A percentile compares a stretch with the other conserved stretches of the same genome.
phyloP scores from a whole-genome alignment of 2,888 invertebrate species.

The Rhaphigaster nebulosa region DNA sequence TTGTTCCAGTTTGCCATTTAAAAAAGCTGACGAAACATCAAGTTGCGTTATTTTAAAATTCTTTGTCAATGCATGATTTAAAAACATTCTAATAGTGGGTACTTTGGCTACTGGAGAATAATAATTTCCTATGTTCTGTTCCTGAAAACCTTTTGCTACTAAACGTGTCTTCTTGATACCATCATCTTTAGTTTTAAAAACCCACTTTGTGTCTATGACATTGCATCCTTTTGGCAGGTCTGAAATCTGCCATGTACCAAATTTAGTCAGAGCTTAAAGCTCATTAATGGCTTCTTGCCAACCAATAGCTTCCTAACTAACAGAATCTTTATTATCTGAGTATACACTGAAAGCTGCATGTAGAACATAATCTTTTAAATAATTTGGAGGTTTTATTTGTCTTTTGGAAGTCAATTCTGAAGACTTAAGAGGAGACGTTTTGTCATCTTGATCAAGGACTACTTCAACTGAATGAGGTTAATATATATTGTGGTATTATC shows the following conservation, averaged over 20 bases:
- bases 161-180: constrained; percentile 60
- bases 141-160: constrained; percentile 60
- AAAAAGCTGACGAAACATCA: constrained; percentile 62
- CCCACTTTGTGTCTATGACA: constrained; percentile 61
- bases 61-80: constrained; percentile 45
- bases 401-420: constrained; percentile 25
- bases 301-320: background rate
- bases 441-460: constrained; percentile 8
- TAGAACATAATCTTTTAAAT: constrained; percentile 59
- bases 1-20: constrained; percentile 58
- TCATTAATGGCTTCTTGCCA: constrained; percentile 58
- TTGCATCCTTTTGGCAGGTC: no score
- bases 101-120: constrained; percentile 61
- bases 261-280: constrained; percentile 55
- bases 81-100: no score
- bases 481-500: constrained; percentile 51
- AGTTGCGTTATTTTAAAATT: constrained; percentile 60
- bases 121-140: constrained; percentile 28
- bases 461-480: background rate
- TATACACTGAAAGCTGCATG: constrained; percentile 61
- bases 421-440: background rate
- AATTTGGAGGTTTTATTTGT: constrained; percentile 53
- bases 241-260: constrained; percentile 61
- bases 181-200: constrained; percentile 61
- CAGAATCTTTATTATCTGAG: constrained; percentile 54